These are phyloP conservation scores for Lydus trimaculatus DNA, from an alignment of 2,888 invertebrate species.

Conservation along the genomic window DNA sequence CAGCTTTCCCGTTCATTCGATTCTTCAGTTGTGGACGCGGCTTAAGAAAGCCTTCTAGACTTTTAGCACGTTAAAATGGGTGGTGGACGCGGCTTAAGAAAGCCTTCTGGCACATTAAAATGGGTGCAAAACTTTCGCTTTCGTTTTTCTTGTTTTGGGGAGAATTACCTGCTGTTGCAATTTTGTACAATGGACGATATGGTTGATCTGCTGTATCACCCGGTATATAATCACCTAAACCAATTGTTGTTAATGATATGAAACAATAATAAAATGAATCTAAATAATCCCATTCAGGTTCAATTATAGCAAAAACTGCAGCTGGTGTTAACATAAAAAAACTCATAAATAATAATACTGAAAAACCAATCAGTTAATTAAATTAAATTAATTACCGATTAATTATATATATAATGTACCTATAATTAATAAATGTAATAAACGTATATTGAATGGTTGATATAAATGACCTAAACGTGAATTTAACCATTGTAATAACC, in stretches of 20 bases:
- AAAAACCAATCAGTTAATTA: constrained; percentile 40
- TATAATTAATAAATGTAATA: constrained; percentile 77
- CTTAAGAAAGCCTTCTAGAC: no score
- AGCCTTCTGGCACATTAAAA: no score
- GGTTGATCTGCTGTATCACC: constrained; percentile 79
- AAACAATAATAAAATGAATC: constrained; percentile 93
- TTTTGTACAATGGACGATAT: constrained; percentile 84
- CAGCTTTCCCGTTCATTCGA: no score
- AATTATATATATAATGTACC: constrained; percentile 58
- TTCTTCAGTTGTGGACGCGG: no score
- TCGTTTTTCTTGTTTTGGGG: no score
- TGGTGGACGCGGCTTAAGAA: no score
- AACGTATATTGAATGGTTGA: constrained; percentile 76
- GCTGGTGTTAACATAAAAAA: constrained; percentile 81
- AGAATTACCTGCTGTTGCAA: constrained; percentile 78
- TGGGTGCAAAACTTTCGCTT: no score
- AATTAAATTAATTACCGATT: neutral
- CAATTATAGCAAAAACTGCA: constrained; percentile 74
- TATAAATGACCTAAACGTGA: constrained; percentile 75
- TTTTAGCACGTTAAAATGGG: no score
- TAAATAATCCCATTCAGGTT: constrained; percentile 83
- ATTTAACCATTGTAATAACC: constrained; percentile 74
- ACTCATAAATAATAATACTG: constrained; percentile 65
- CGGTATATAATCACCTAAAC: constrained; percentile 89
- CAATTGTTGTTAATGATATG: constrained; percentile 88